Conservation (phyloP, 2,888 invertebrate genomes). For the Cepaea hortensis region DNA sequence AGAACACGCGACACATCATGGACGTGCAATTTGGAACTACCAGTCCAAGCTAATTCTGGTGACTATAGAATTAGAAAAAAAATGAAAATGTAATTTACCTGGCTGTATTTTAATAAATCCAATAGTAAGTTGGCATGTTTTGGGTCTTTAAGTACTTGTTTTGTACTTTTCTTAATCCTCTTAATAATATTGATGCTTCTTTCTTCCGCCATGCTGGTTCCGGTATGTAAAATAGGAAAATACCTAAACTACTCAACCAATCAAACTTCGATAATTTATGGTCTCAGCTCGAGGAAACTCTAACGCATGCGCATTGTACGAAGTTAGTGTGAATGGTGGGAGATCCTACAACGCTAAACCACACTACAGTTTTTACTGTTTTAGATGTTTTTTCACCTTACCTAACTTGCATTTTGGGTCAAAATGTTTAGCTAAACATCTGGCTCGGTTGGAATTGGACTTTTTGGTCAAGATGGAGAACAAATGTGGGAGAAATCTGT, state of each 20-base stretch:
- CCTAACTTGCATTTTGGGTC: slow-evolving; percentile 51
- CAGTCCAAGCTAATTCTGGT: no score
- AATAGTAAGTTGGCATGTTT: slow-evolving; percentile 37
- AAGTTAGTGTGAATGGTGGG: slow-evolving; percentile 35
- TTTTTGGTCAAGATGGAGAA: slow-evolving; percentile 55
- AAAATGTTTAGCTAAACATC: slow-evolving; percentile 63
- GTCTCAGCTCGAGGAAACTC: slow-evolving; percentile 12
- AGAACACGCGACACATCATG: no score
- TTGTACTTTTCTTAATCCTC: slow-evolving; percentile 20
- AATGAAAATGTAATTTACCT: slow-evolving; percentile 16
- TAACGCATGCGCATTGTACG: slow-evolving; percentile 37
- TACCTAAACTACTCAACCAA: slow-evolving; percentile 31
- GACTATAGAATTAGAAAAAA: no score
- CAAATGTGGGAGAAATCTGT: slow-evolving; percentile 53
- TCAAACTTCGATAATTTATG: slow-evolving; percentile 1
- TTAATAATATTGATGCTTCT: background rate
- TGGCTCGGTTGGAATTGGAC: slow-evolving; percentile 61
- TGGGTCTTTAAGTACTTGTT: slow-evolving; percentile 25
- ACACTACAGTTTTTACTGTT: slow-evolving; percentile 35
- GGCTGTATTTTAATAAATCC: slow-evolving; percentile 37
- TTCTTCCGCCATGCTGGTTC: slow-evolving; percentile 42
- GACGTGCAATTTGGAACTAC: no score
- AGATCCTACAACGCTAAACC: slow-evolving; percentile 32
- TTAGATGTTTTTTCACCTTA: slow-evolving; percentile 40
- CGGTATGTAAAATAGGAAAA: slow-evolving; percentile 23